Base-by-base conservation (phyloP, 2,797 vertebrate species). In the Salarias fasciatus region DNA sequence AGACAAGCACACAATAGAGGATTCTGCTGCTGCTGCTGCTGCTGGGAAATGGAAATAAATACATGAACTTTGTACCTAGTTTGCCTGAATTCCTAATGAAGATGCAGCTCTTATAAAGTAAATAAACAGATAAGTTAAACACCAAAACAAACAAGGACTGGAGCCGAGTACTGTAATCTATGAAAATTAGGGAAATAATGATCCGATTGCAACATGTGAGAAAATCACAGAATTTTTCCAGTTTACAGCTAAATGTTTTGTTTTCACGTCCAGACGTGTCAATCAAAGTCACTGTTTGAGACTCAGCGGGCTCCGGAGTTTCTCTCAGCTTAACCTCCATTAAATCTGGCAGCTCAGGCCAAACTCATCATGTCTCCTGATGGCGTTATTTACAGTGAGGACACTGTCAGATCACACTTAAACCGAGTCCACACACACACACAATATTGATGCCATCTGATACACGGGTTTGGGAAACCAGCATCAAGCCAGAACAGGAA, bases 31-130 rank as follows among this genome's bases (percentile, higher is more conserved):
- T 47, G 52, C 68, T 29, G 41, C 59, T 62, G 9, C 47, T 47
- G 52, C 41, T 45, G 58, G 42, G 47, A 72, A 72, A 45, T 29
- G 12, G 31, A 69, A 46, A 66, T 77, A 59, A 74, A 71, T 52
- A 66, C 72, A 82, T 45, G 36, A 43, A 11, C 24, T 36, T 8
- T 29, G 7, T 31, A 38, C 14, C 57, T 2, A 14, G 36, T 57
- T 70, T 46, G 41, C 6, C 40, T 60, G 41, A 63, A 77, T 75
- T 78, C 31, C 31, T 49, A 82, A 79, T 48, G 11, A 64, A 54
- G 42, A 75, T 12, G 13, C 13, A 46, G 46, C 30, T 55, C 47
- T 43, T 58, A 68, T 44, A 69, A 69, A 72, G 61, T 46, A 58
- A 74, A 84, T 35, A 64, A 72, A 70, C 8, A 5, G 59, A 43